Conservation (phyloP, 2,888 invertebrate species). For the Luperina nickerlii region DNA sequence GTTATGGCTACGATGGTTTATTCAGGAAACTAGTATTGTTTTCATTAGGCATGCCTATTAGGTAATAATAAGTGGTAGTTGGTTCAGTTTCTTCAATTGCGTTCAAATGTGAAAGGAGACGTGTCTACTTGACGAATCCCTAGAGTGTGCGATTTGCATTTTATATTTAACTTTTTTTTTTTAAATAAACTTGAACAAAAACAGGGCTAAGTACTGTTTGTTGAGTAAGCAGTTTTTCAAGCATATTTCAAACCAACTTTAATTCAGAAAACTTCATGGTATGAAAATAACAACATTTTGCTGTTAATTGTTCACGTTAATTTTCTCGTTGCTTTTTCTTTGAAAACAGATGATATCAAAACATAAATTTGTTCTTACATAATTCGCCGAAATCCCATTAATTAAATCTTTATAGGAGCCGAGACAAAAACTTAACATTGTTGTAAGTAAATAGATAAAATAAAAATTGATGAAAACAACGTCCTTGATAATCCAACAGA, state of each 20-base stretch:
- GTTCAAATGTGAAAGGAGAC: neutral
- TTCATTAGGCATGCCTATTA: neutral
- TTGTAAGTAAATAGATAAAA: no score
- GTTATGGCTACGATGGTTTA: no score
- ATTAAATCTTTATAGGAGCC: constrained; percentile 4
- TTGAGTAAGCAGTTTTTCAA: neutral
- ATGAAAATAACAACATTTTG: neutral
- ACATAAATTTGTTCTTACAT: neutral
- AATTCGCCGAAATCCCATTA: constrained; percentile 6
- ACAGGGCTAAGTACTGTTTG: no score
- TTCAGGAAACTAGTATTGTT: no score
- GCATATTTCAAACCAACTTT: neutral
- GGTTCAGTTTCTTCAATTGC: neutral
- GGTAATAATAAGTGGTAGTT: neutral
- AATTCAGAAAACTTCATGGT: neutral
- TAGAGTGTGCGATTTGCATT: neutral
- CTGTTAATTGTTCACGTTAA: neutral
- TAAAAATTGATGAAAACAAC: no score
- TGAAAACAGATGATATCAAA: constrained; percentile 8
- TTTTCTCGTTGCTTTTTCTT: neutral
- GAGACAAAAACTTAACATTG: constrained; percentile 21
- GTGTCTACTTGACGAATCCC: neutral
- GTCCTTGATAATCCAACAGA: no score
- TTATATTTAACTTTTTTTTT: neutral
- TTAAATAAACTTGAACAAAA: neutral